Percentiles rank a stretch among this genome's conserved stretches.
Evolutionary conservation across 2,113 vertebrate genomes (phyloP).

Genomic region (Onychorhynchus coronatus): DNA sequence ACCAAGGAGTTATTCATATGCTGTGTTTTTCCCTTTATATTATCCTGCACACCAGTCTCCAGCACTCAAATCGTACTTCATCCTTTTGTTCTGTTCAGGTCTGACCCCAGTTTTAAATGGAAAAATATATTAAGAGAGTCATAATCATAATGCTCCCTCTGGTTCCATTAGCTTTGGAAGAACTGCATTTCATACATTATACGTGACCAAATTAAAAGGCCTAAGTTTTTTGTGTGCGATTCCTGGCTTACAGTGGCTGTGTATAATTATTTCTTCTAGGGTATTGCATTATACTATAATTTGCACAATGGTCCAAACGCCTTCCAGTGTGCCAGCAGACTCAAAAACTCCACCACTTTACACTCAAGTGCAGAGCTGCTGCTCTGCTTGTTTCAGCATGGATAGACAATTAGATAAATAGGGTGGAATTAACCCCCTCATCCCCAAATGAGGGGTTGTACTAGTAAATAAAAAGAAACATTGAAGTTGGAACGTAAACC

Average conservation of each 20-base stretch:
- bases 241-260: background rate
- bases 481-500: background rate
- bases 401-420: background rate
- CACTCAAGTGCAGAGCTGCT: background rate
- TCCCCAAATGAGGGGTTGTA: background rate
- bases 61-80: background rate
- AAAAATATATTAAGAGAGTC: conserved; percentile 13
- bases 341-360: conserved; percentile 7
- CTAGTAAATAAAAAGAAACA: background rate
- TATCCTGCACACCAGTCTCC: background rate
- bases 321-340: conserved; percentile 4
- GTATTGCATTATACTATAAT: conserved; percentile 32
- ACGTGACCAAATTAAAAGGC: conserved; percentile 26
- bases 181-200: background rate
- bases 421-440: conserved; percentile 15
- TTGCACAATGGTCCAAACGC: conserved; percentile 24
- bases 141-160: conserved; percentile 12
- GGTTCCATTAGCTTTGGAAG: conserved; percentile 35
- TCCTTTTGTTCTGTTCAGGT: background rate
- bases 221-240: background rate
- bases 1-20: background rate
- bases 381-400: background rate
- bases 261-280: conserved; percentile 38
- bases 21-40: background rate
- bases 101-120: conserved; percentile 4